Percentiles rank a stretch among this genome's conserved stretches.
Evolutionary conservation across 2,113 vertebrate genomes (phyloP).

Genomic region (Callorhinus ursinus): DNA sequence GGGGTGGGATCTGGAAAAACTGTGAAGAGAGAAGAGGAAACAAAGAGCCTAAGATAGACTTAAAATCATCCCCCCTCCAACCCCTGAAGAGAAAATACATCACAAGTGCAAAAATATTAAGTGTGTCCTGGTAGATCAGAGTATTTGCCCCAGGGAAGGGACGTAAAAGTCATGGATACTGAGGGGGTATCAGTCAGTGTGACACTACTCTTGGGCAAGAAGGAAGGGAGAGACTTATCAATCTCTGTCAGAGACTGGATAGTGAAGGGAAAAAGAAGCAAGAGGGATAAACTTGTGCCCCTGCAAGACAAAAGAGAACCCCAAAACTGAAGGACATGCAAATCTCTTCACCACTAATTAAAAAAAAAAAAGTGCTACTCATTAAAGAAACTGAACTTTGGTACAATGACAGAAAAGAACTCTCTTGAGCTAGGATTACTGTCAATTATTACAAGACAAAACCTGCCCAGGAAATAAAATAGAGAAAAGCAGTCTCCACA

Average conservation of each 20-base stretch:
- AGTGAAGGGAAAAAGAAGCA: neutral
- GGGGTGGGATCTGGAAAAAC: neutral
- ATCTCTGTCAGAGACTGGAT: neutral
- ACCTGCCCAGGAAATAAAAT: neutral
- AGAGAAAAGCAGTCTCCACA: neutral
- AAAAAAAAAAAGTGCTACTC: neutral
- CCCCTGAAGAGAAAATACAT: neutral
- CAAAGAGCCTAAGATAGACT: neutral
- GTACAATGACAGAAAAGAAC: neutral
- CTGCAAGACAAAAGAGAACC: neutral
- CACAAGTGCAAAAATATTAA: neutral
- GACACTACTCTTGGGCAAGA: neutral
- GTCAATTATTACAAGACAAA: neutral
- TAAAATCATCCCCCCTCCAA: neutral
- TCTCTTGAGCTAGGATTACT: neutral
- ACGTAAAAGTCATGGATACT: neutral
- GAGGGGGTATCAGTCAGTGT: neutral
- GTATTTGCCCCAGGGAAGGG: neutral
- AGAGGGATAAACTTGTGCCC: neutral
- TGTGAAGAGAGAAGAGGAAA: neutral
- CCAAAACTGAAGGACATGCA: neutral
- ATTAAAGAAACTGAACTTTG: neutral
- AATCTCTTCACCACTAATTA: neutral
- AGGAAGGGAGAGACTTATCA: neutral
- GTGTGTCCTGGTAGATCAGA: neutral